phyloP scores from a whole-genome alignment of 2,888 invertebrate genomes.

The Sympetrum striolatum region DNA sequence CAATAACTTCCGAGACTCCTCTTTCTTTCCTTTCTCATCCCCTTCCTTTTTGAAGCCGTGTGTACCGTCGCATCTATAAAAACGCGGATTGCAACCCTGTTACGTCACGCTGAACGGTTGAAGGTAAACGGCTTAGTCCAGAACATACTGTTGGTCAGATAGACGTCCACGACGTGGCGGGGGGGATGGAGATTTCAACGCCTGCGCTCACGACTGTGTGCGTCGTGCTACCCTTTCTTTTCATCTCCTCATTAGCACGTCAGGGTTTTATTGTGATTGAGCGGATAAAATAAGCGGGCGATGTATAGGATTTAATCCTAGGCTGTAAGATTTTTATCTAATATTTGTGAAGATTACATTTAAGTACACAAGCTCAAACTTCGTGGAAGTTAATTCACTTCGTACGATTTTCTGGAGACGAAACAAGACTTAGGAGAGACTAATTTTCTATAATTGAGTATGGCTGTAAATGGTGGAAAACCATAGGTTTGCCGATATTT shows the following conservation, averaged over 20 bases:
- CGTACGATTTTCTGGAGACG: no score
- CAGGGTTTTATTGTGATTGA: not conserved
- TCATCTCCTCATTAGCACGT: slow-evolving; percentile 16
- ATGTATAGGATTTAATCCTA: not conserved
- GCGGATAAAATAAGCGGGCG: not conserved
- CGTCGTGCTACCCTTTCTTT: not conserved
- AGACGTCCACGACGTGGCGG: not conserved
- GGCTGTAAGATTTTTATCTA: not conserved
- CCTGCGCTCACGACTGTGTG: not conserved
- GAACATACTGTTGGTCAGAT: not conserved
- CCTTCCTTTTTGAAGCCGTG: not conserved
- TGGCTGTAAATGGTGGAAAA: no score
- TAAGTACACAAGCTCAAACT: not conserved
- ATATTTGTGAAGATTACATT: not conserved
- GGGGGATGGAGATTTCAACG: slow-evolving; percentile 4
- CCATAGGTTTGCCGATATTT: no score
- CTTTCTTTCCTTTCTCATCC: not conserved
- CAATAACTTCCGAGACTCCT: not conserved
- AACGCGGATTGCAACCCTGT: not conserved
- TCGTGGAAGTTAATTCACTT: not conserved
- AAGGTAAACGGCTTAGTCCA: not conserved
- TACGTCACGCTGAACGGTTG: not conserved
- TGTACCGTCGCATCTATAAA: not conserved
- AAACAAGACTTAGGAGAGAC: no score
- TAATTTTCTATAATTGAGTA: no score